Evolutionary conservation across 2,113 vertebrate genomes (phyloP).

Genomic region (Dicaeum eximium): DNA sequence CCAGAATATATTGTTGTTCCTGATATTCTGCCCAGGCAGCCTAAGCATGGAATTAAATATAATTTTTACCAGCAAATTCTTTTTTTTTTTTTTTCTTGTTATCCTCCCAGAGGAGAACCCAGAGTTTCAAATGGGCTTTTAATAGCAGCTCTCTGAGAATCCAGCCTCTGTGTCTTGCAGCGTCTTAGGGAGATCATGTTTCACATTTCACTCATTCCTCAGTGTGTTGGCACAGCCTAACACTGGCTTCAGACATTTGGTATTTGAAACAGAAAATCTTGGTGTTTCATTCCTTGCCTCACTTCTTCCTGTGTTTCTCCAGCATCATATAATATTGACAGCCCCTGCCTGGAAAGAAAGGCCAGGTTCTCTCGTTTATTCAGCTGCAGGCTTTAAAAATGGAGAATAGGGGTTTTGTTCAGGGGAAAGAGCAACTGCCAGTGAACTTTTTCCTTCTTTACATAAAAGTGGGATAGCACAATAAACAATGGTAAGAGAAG

Average conservation of each 20-base stretch:
- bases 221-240: conserved; percentile 52
- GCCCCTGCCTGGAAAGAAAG: conserved; percentile 60
- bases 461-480: conserved; percentile 51
- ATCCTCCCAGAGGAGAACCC: conserved; percentile 1
- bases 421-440: conserved; percentile 43
- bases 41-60: conserved; percentile 38
- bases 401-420: conserved; percentile 67
- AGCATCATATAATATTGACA: conserved; percentile 68
- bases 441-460: conserved; percentile 65
- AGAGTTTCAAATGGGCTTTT: conserved; percentile 40
- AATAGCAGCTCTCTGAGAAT: conserved; percentile 44
- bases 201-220: conserved; percentile 67
- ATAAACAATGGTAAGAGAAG: conserved; percentile 64
- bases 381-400: conserved; percentile 66
- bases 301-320: conserved; percentile 65
- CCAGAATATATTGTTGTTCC: neutral
- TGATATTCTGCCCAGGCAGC: neutral
- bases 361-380: conserved; percentile 58
- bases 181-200: neutral
- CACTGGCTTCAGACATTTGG: conserved; percentile 67
- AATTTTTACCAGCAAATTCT: conserved; percentile 39
- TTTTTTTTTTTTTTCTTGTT: neutral
- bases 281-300: conserved; percentile 67
- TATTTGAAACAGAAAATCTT: conserved; percentile 71
- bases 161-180: conserved; percentile 52